These are phyloP conservation scores for Zaprionus obscuricornis DNA, from an alignment of 2,888 invertebrate species.

Conservation along the genomic window DNA sequence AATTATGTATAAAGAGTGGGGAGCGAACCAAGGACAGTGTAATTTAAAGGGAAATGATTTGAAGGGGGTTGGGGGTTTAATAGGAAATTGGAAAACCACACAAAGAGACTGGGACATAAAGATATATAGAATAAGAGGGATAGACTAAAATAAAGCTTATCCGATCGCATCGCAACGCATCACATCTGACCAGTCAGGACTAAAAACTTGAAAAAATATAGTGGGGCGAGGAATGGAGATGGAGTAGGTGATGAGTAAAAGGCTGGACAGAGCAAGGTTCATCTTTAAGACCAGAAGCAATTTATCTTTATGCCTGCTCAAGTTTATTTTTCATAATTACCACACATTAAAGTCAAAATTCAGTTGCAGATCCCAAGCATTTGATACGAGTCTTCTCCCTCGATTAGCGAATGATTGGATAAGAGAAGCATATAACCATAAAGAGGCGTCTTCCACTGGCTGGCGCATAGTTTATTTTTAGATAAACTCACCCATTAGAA, in stretches of 20 bases:
- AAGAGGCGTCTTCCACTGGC: too few species aligned
- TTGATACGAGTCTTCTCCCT: conserved; percentile 40
- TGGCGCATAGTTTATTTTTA: conserved; percentile 31
- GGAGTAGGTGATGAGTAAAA: conserved; percentile 22
- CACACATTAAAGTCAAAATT: conserved; percentile 69
- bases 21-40: conserved; percentile 9
- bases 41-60: too few species aligned
- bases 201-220: conserved; percentile 17
- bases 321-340: conserved; percentile 72
- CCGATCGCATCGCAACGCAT: background rate
- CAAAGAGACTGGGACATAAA: conserved; percentile 23
- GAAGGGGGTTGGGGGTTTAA: background rate
- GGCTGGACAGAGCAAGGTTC: too few species aligned
- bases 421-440: too few species aligned
- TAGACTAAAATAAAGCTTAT: conserved; percentile 4
- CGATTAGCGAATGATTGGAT: background rate
- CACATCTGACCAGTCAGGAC: conserved; percentile 22
- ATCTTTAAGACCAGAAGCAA: conserved; percentile 68
- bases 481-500: conserved; percentile 61
- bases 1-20: conserved; percentile 51
- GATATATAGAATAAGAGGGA: conserved; percentile 5
- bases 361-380: conserved; percentile 55
- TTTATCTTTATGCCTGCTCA: conserved; percentile 48
- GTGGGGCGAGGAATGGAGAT: background rate
- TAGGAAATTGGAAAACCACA: conserved; percentile 48